phyloP scores from a whole-genome alignment of 2,888 invertebrate species.

The Drosophila barbarae region DNA sequence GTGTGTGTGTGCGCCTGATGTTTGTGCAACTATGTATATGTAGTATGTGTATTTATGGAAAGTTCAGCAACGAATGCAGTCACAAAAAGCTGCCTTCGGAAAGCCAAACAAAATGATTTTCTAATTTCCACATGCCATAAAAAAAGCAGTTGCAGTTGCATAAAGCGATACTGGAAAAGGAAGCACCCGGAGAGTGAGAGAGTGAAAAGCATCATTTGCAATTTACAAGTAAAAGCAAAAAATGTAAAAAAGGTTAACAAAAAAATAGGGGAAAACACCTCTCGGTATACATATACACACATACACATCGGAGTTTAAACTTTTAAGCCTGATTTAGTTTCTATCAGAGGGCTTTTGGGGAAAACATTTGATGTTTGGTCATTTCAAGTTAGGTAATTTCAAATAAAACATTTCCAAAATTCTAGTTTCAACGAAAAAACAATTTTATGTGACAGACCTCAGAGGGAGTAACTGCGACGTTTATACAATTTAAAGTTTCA shows the following conservation, averaged over 20 bases:
- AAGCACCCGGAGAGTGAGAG: constrained; percentile 3
- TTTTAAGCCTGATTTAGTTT: not conserved
- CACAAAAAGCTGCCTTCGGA: constrained; percentile 32
- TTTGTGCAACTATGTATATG: constrained; percentile 42
- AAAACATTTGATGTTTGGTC: not conserved
- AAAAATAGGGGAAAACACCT: constrained; percentile 8
- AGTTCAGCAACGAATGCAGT: constrained; percentile 24
- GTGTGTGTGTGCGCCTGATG: constrained; percentile 32
- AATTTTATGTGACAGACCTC: not conserved
- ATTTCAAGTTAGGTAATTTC: not conserved
- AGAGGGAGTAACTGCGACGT: not conserved
- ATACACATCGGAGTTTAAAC: constrained; percentile 2
- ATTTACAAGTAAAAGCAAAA: constrained; percentile 47
- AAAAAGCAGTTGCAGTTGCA: constrained; percentile 27
- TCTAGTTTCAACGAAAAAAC: not conserved
- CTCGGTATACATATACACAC: not conserved
- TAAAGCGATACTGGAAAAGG: constrained; percentile 19
- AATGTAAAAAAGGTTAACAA: constrained; percentile 2
- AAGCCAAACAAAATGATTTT: constrained; percentile 61
- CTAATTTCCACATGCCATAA: constrained; percentile 64
- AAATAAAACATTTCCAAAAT: not conserved
- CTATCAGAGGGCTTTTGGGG: not conserved
- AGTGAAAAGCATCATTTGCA: constrained; percentile 58
- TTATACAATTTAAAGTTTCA: not conserved
- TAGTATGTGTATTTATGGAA: constrained; percentile 38